Evolutionary conservation across 2,797 vertebrate genomes (phyloP).

Genomic region (Dendrocincla tyrannina): DNA sequence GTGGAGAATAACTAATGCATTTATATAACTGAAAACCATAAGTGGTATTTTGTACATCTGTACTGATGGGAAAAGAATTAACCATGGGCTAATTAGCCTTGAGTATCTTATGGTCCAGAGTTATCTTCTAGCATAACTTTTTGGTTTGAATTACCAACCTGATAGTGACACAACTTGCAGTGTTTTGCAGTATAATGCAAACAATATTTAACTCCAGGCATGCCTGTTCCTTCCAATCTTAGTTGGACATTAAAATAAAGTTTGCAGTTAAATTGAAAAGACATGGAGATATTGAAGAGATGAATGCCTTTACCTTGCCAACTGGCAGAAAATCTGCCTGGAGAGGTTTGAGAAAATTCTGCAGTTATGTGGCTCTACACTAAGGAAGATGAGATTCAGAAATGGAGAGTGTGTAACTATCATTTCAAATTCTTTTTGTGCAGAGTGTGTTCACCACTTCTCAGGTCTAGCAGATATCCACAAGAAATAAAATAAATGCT

Average conservation of each 20-base stretch:
- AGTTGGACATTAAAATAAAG: slow-evolving; percentile 49
- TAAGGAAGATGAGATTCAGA: not conserved
- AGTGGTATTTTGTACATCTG: not conserved
- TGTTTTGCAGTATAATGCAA: slow-evolving; percentile 8
- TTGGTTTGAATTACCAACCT: not conserved
- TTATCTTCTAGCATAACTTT: not conserved
- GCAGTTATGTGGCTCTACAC: not conserved
- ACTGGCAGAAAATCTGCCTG: not conserved
- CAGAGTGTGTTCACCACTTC: not conserved
- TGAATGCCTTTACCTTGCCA: slow-evolving; percentile 5
- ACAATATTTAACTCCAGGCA: slow-evolving; percentile 3
- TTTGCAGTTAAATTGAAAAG: slow-evolving; percentile 38
- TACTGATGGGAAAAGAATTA: not conserved
- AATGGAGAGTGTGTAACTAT: not conserved
- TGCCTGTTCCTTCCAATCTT: slow-evolving; percentile 26
- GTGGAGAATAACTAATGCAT: not conserved
- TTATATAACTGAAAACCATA: not conserved
- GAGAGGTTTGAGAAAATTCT: not conserved
- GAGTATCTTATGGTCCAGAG: not conserved
- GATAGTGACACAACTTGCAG: not conserved
- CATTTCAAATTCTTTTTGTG: not conserved
- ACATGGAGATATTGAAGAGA: slow-evolving; percentile 10
- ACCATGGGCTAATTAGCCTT: not conserved
- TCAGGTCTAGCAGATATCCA: slow-evolving; percentile 3
- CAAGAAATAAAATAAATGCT: slow-evolving; percentile 26